phyloP scores from a whole-genome alignment of 2,888 invertebrate species.

The Melieria crassipennis region DNA sequence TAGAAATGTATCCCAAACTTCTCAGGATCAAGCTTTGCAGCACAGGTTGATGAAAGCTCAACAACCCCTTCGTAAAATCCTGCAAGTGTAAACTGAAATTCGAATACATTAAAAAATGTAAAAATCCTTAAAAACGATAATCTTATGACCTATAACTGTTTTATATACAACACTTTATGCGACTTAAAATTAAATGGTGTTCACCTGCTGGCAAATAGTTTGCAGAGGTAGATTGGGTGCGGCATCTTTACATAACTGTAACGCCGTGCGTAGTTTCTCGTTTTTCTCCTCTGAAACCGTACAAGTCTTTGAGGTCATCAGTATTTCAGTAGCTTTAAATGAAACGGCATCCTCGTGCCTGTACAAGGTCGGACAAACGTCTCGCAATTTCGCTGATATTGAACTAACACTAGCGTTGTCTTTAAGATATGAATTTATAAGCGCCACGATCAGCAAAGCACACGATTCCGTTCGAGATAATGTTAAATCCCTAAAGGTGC shows the following conservation, averaged over 20 bases:
- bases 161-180: not conserved
- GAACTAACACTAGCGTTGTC: conserved; percentile 96
- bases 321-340: conserved; percentile 92
- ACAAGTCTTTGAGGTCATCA: conserved; percentile 82
- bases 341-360: conserved; percentile 95
- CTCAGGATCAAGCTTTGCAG: conserved; percentile 87
- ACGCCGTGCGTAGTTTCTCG: conserved; percentile 78
- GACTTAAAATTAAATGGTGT: not conserved
- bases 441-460: conserved; percentile 79
- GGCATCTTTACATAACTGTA: conserved; percentile 88
- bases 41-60: conserved; percentile 86
- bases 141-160: not conserved
- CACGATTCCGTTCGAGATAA: conserved; percentile 71
- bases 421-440: conserved; percentile 91
- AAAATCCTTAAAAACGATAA: not conserved
- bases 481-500: conserved; percentile 69
- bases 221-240: conserved; percentile 86
- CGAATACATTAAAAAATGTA: not conserved
- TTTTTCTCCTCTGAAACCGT: conserved; percentile 80
- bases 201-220: conserved; percentile 80
- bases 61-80: conserved; percentile 90
- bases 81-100: conserved; percentile 72
- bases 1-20: conserved; percentile 89
- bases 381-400: conserved; percentile 86
- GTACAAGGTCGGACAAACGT: conserved; percentile 93